Evolutionary conservation across 2,888 invertebrate species (phyloP), one percentile per base, ranked within the genome.

Genomic region (Erebia epiphron): DNA sequence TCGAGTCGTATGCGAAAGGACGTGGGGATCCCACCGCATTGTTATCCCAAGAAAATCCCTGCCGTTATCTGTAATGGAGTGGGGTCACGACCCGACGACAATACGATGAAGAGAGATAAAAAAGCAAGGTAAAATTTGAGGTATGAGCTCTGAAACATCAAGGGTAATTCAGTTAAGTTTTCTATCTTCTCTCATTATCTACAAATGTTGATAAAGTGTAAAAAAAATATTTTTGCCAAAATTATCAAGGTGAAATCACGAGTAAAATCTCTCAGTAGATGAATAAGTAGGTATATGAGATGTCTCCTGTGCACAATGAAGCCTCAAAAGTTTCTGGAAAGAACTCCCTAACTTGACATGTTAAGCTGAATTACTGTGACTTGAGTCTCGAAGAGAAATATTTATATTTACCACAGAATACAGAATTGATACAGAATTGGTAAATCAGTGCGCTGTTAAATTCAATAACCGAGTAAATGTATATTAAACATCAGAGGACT

Each of bases 301-400:
- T 49, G 49, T 62, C 62, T 26, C 62, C 62, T 1, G 46, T 49
- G 62, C 49, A 49, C 62, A 62, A 62, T 62, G 62, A 49, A 21
- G 46, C 9, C 18, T 49, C 62, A 26, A 62, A 62, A 62, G 62
- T 49, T 62, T 18, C 46, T 49, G 21, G 49, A 49, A 62, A 49
- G 18, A 49, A 11, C 21, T 49, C 62, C 61, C 13, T 21, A 46
- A 61, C 61, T 46, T 46, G 43, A 61, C n/a, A 41, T 46, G 61
- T 61, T 46, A 46, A 61, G 62, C 62, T 62, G 62, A 62, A 62
- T 62, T 62, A 62, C 61, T 46, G 46, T 62, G 61, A 49, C 62
- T 49, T 43, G 43, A 11, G 3, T n/a, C 62, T 62, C 14, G 62
- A 46, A 18, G 13, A 18, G 46, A 49, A 62, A 49, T 62, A 49